A percentile compares a stretch with the other conserved stretches of the same genome.
Conservation (phyloP, 2,888 invertebrate species). For the Salpingus planirostris region DNA sequence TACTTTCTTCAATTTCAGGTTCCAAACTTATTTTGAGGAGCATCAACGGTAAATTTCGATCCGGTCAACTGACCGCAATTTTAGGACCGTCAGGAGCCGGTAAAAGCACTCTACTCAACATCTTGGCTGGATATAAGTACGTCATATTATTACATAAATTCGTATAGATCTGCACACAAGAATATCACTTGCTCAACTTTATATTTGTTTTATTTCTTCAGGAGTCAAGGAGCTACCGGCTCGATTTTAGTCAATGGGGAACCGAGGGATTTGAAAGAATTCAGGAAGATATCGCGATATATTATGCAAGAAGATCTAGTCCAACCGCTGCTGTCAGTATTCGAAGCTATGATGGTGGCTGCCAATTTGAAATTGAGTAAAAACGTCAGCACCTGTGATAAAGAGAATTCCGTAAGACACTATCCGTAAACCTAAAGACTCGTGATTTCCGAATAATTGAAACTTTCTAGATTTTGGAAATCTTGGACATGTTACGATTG, state of each 20-base stretch:
- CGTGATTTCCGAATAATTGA: no score
- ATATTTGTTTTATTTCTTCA: slow-evolving; percentile 32
- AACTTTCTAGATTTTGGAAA: slow-evolving; percentile 76
- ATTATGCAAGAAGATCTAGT: slow-evolving; percentile 91
- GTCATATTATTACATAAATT: slow-evolving; percentile 21
- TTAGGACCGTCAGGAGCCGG: slow-evolving; percentile 91
- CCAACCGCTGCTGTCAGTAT: slow-evolving; percentile 78
- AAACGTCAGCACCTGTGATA: slow-evolving; percentile 51
- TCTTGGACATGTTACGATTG: slow-evolving; percentile 71
- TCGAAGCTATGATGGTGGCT: slow-evolving; percentile 81
- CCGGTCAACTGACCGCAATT: slow-evolving; percentile 83
- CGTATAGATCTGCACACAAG: neutral
- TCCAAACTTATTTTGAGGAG: slow-evolving; percentile 70
- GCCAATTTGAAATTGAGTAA: slow-evolving; percentile 81
- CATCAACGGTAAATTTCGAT: slow-evolving; percentile 74
- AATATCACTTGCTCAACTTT: slow-evolving; percentile 1
- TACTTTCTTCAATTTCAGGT: slow-evolving; percentile 45
- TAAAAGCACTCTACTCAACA: slow-evolving; percentile 82
- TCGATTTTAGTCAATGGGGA: slow-evolving; percentile 70
- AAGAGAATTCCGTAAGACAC: slow-evolving; percentile 65
- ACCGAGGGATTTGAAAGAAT: slow-evolving; percentile 64
- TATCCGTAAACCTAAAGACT: no score
- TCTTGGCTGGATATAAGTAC: slow-evolving; percentile 88
- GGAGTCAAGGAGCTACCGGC: slow-evolving; percentile 61
- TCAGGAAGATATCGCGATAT: slow-evolving; percentile 84